Evolutionary conservation across 2,113 vertebrate species (phyloP), one percentile per base, ranked within the genome.

Genomic region (Etheostoma cragini): DNA sequence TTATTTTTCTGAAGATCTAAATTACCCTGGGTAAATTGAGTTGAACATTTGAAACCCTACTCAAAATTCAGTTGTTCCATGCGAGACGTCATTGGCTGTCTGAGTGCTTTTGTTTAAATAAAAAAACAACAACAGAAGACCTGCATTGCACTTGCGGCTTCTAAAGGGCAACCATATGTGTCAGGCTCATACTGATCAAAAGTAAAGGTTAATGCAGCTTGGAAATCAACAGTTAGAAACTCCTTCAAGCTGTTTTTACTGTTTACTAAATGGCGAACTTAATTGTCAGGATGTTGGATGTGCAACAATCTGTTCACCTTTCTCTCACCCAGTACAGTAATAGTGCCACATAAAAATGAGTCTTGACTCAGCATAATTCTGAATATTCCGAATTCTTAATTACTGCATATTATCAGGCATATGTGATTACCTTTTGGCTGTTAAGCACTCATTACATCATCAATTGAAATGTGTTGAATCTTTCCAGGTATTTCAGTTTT

Each of bases 121-220:
- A 35, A 62, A 30, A 16, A 66, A 12, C 38, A 16, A 6, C 24
- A 56, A 15, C 3, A 50, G 22, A 30, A 38, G 33, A 38, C 5
- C 68, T 21, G 15, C 21, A 1, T 52, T 22, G 54, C 67, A 60
- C 72, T 54, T 45, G 35, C 1, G 3, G 69, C 68, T 76, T 76
- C 38, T 50, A 63, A 84, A 78, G 60, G 80, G 33, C 63, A 65
- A 53, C 65, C 13, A 0, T 63, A 53, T 57, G 53, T 66, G 69
- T 78, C 58, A 75, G 26, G 26, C 60, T 80, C 58, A 46, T 54
- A 24, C 26, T 78, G 70, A 68, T 88, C 35, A 35, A 84, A 76
- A 60, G n/a, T 57, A 74, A 86, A 85, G 85, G 70, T 83, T 78
- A 81, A 81, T 50, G 80, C 65, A 52, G 71, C 60, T 54, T 64